Evolutionary conservation across 1,140 invertebrate genomes (phyloP), one percentile per base, ranked within the genome.

Genomic region (Plodia interpunctella): DNA sequence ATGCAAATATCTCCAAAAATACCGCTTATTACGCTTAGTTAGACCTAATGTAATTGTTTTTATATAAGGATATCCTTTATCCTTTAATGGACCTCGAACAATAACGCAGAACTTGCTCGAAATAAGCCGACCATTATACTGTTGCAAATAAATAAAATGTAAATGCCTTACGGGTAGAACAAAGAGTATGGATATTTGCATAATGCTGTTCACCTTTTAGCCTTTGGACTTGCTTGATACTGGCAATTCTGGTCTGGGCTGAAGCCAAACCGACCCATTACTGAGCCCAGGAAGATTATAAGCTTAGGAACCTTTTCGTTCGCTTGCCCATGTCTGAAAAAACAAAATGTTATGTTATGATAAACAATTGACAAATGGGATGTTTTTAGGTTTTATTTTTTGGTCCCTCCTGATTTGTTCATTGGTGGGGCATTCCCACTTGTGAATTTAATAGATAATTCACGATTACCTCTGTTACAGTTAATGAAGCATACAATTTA

Each of bases 171-270:
- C 63, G 58, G 66, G 59, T 70, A 69, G 73, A 81, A 80, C 78
- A 84, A 82, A 81, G 80, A 79, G 82, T 78, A 72, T 59, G 69
- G 59, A 70, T 59, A 84, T 84, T 84, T 84, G 74, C 81, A 84
- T 84, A 84, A 84, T 76, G 61, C 68, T 76, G 77, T 77, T 72
- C 76, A 83, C 79, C 79, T 84, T 84, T 82, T 71, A 75, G 71
- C 67, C 74, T 76, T 70, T 59, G 67, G 70, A 70, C 68, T 64
- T 66, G 70, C 56, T 61, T 57, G 65, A 58, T 57, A 44, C 60
- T 60, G 68, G 66, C 55, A 63, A 58, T 57, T 32, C 60, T 60
- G 68, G 66, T 49, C 78, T 81, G 81, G 79, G 76, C 66, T 63
- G 54, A 64, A 76, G 81, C 81, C 81, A 84, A 84, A 67, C 81